A percentile compares a stretch with the other conserved stretches of the same genome.
phyloP scores from a whole-genome alignment of 2,113 vertebrate genomes.

The Ia io region DNA sequence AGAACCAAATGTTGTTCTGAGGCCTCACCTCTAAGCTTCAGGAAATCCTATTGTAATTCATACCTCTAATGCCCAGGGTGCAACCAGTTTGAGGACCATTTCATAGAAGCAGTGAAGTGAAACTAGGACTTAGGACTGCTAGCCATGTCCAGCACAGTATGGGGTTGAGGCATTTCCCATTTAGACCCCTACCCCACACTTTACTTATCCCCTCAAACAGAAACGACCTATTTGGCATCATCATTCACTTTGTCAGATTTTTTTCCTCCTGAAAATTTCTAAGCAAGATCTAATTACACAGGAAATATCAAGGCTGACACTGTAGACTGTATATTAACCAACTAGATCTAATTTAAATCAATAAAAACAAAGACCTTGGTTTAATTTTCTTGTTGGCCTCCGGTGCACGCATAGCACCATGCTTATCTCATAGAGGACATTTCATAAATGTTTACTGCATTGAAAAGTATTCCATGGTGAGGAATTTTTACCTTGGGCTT shows the following conservation, averaged over 20 bases:
- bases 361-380: neutral
- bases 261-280: constrained; percentile 22
- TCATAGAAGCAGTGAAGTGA: neutral
- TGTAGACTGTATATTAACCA: neutral
- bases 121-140: neutral
- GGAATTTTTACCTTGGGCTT: neutral
- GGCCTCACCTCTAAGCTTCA: neutral
- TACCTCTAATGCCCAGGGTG: neutral
- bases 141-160: neutral
- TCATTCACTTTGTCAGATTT: neutral
- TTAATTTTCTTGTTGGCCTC: constrained; percentile 22
- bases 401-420: neutral
- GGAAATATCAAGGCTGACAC: neutral
- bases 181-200: neutral
- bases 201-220: neutral
- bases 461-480: neutral
- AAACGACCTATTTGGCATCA: neutral
- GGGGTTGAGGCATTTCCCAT: neutral
- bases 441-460: neutral
- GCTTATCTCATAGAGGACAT: neutral
- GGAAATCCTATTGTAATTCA: neutral
- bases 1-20: neutral
- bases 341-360: neutral
- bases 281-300: neutral
- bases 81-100: neutral